Conservation (phyloP, 2,797 vertebrate genomes). For the Sebastes dallii region DNA sequence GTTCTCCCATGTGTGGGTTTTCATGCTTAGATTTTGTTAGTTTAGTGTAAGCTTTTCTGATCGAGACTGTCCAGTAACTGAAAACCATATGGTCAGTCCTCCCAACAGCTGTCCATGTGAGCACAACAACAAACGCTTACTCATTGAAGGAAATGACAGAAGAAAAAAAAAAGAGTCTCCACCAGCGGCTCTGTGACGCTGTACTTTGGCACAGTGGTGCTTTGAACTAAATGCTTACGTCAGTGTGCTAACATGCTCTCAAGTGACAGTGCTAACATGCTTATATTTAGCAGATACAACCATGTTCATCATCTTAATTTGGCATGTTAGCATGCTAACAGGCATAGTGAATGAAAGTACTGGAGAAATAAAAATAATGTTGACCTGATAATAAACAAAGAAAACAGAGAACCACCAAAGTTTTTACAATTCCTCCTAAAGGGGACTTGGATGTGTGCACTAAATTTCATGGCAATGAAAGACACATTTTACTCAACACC, state of each 20-base stretch:
- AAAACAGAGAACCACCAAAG: neutral
- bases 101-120: slow-evolving; percentile 18
- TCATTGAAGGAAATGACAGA: neutral
- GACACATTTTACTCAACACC: neutral
- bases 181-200: neutral
- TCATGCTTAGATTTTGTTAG: slow-evolving; percentile 4
- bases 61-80: slow-evolving; percentile 9
- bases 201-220: neutral
- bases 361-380: neutral
- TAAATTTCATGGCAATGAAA: neutral
- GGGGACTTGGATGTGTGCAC: neutral
- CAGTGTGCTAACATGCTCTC: neutral
- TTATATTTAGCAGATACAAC: neutral
- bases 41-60: neutral
- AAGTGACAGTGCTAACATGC: neutral
- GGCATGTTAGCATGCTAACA: neutral
- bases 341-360: neutral
- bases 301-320: neutral
- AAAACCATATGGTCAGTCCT: slow-evolving; percentile 23
- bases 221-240: neutral
- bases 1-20: neutral
- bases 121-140: neutral
- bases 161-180: neutral
- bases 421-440: neutral
- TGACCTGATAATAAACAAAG: neutral